These are phyloP conservation scores for Pollenia amentaria DNA, from an alignment of 2,888 invertebrate species.

Conservation along the genomic window DNA sequence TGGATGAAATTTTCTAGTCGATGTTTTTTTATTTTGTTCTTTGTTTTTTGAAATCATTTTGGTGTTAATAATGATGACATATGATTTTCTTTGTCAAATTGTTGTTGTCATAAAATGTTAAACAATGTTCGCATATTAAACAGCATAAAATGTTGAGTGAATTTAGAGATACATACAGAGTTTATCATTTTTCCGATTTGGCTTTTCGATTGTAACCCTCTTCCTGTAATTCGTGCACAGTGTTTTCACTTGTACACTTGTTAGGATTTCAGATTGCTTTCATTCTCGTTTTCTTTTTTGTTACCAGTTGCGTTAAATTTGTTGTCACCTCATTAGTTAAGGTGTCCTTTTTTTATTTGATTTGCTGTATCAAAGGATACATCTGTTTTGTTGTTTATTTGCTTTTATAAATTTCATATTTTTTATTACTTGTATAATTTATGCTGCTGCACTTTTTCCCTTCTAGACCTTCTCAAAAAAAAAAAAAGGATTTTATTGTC, in stretches of 20 bases:
- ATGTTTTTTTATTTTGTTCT: background rate
- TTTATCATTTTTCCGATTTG: constrained; percentile 79
- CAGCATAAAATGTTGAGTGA: constrained; percentile 79
- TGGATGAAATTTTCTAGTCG: constrained; percentile 79
- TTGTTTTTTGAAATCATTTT: constrained; percentile 83
- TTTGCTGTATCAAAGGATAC: constrained; percentile 59
- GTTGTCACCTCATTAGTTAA: constrained; percentile 83
- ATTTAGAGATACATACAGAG: constrained; percentile 75
- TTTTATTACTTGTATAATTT: constrained; percentile 54
- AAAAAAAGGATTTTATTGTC: constrained; percentile 54
- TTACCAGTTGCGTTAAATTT: constrained; percentile 81
- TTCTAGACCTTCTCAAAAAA: background rate
- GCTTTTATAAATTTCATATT: constrained; percentile 59
- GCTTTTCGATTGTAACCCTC: constrained; percentile 49
- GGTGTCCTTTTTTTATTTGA: constrained; percentile 71
- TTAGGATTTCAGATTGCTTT: constrained; percentile 41
- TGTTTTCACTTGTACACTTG: constrained; percentile 63
- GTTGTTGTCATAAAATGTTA: constrained; percentile 72
- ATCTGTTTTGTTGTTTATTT: constrained; percentile 74
- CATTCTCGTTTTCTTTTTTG: constrained; percentile 14
- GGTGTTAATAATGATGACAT: constrained; percentile 85
- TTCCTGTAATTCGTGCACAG: constrained; percentile 14
- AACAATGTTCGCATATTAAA: constrained; percentile 61
- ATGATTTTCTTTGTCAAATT: constrained; percentile 83
- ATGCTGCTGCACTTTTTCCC: background rate